Conservation (phyloP, 1,140 invertebrate species). For the Vanessa atalanta region DNA sequence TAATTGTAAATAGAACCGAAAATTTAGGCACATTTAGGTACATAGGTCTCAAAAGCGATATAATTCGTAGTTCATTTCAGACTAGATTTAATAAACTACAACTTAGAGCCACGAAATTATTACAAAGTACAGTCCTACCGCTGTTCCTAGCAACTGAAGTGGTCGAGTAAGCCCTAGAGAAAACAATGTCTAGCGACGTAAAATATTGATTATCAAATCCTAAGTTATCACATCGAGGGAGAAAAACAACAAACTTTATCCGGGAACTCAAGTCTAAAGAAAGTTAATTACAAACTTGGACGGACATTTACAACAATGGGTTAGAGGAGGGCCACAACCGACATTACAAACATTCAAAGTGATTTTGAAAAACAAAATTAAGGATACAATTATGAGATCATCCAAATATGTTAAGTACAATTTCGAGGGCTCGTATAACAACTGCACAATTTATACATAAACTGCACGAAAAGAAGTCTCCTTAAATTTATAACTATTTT, state of each 20-base stretch:
- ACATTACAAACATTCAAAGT: slow-evolving; percentile 22
- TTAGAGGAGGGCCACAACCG: slow-evolving; percentile 42
- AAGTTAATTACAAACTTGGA: slow-evolving; percentile 33
- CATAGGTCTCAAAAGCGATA: slow-evolving; percentile 46
- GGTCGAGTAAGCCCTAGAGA: slow-evolving; percentile 12
- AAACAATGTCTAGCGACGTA: slow-evolving; percentile 9
- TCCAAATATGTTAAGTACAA: slow-evolving; percentile 52
- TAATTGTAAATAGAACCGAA: slow-evolving; percentile 30
- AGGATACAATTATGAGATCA: slow-evolving; percentile 52
- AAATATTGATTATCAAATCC: slow-evolving; percentile 14
- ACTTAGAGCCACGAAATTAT: slow-evolving; percentile 61
- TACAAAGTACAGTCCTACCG: slow-evolving; percentile 46
- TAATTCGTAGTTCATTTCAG: slow-evolving; percentile 59
- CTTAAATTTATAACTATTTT: slow-evolving; percentile 11
- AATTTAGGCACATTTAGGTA: slow-evolving; percentile 31
- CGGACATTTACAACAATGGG: slow-evolving; percentile 33
- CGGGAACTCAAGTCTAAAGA: neutral
- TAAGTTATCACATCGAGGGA: slow-evolving; percentile 7
- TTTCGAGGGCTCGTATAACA: slow-evolving; percentile 42
- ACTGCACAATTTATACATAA: slow-evolving; percentile 10
- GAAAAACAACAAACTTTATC: neutral
- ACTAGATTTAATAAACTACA: slow-evolving; percentile 74
- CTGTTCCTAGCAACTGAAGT: slow-evolving; percentile 44
- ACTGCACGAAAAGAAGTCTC: slow-evolving; percentile 14
- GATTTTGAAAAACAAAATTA: slow-evolving; percentile 34